Evolutionary conservation across 2,113 vertebrate species (phyloP).

Genomic region (Thamnaconus septentrionalis): DNA sequence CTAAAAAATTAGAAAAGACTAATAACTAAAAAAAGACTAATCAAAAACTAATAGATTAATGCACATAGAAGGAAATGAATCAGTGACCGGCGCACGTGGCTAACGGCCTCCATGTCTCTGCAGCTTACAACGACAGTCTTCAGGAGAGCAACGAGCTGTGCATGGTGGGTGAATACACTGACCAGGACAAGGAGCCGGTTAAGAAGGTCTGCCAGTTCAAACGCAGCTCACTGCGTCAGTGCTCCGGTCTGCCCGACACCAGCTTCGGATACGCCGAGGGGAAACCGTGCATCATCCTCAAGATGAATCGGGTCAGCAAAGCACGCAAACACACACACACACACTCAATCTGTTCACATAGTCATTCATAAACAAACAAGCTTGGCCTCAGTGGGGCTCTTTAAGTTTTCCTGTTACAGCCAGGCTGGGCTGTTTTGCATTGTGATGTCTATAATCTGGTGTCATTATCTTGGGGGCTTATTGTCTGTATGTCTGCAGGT

Average conservation of each 20-base stretch:
- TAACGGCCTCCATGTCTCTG: not conserved
- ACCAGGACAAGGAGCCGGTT: conserved; percentile 63
- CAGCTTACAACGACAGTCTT: conserved; percentile 82
- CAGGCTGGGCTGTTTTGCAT: too few species aligned
- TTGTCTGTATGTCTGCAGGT: conserved; percentile 56
- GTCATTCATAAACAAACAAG: too few species aligned
- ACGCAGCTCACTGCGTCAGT: conserved; percentile 75
- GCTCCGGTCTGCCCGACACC: conserved; percentile 81
- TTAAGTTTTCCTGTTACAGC: too few species aligned
- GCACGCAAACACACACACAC: not conserved
- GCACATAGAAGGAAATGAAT: too few species aligned
- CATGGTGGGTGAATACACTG: conserved; percentile 66
- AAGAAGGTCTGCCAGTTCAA: conserved; percentile 87
- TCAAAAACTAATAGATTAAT: too few species aligned
- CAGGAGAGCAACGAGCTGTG: conserved; percentile 83
- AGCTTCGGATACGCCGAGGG: conserved; percentile 84
- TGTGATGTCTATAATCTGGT: too few species aligned
- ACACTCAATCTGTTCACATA: not conserved
- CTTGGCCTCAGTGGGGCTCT: too few species aligned
- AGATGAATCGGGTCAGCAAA: conserved; percentile 88
- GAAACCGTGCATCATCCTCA: conserved; percentile 87
- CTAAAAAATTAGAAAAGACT: too few species aligned
- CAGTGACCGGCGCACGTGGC: too few species aligned
- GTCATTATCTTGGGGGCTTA: not conserved
- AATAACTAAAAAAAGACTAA: too few species aligned